Conservation (phyloP, 2,888 invertebrate genomes). For the Patella depressa region DNA sequence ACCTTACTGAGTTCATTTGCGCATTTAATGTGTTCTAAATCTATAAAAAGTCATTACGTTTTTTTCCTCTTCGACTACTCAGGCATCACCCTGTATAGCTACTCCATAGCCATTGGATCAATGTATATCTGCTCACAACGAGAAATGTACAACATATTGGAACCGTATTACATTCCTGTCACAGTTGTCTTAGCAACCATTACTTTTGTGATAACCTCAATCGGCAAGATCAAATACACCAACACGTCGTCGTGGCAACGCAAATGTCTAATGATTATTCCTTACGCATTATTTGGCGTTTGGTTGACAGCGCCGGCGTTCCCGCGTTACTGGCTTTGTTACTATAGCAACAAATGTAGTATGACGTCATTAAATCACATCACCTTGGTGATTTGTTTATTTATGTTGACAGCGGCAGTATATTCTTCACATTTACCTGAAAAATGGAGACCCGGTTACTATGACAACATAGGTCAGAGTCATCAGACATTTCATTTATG, state of each 20-base stretch:
- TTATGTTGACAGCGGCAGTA: slow-evolving; percentile 32
- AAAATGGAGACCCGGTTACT: slow-evolving; percentile 47
- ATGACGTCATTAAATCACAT: slow-evolving; percentile 46
- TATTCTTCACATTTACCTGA: slow-evolving; percentile 57
- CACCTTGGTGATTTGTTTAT: slow-evolving; percentile 33
- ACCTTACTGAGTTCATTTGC: slow-evolving; percentile 16
- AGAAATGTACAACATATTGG: slow-evolving; percentile 29
- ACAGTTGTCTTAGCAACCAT: slow-evolving; percentile 45
- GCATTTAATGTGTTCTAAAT: neutral
- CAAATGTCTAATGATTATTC: slow-evolving; percentile 46
- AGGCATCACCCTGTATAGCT: slow-evolving; percentile 51
- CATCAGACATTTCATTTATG: slow-evolving; percentile 57
- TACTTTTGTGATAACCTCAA: slow-evolving; percentile 41
- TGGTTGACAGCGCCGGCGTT: slow-evolving; percentile 37
- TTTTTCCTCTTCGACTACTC: slow-evolving; percentile 57
- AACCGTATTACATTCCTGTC: slow-evolving; percentile 35
- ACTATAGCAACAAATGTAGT: slow-evolving; percentile 29
- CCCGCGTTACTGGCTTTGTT: slow-evolving; percentile 41
- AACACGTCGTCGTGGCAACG: slow-evolving; percentile 41
- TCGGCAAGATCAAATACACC: slow-evolving; percentile 36
- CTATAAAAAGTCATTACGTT: slow-evolving; percentile 42
- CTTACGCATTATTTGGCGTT: slow-evolving; percentile 35
- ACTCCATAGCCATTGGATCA: slow-evolving; percentile 45
- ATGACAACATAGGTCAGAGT: slow-evolving; percentile 59
- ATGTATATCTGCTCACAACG: slow-evolving; percentile 45